Evolutionary conservation across 2,888 invertebrate genomes (phyloP).

Genomic region (Ormyrus nitidulus): DNA sequence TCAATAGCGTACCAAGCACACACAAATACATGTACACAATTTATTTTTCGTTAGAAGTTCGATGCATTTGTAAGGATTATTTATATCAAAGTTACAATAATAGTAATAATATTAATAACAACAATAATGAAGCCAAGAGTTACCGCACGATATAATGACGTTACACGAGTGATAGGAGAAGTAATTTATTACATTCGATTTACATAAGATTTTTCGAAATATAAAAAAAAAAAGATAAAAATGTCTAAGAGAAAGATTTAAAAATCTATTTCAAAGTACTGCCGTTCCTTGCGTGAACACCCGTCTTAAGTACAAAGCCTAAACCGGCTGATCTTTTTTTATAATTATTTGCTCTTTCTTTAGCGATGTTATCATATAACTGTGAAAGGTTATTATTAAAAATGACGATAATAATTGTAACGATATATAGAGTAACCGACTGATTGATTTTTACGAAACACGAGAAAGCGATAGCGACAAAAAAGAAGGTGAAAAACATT

Average conservation of each 20-base stretch:
- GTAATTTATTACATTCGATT: slow-evolving; percentile 55
- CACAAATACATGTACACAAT: slow-evolving; percentile 35
- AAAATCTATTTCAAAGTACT: slow-evolving; percentile 60
- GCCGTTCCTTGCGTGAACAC: slow-evolving; percentile 71
- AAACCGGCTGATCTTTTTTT: slow-evolving; percentile 39
- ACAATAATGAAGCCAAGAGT: slow-evolving; percentile 51
- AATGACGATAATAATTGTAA: slow-evolving; percentile 52
- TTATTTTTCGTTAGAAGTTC: slow-evolving; percentile 54
- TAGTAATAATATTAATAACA: slow-evolving; percentile 27
- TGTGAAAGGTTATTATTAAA: slow-evolving; percentile 38
- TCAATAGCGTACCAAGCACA: slow-evolving; percentile 43
- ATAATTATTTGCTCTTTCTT: slow-evolving; percentile 46
- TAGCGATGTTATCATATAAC: slow-evolving; percentile 31
- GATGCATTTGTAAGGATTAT: slow-evolving; percentile 54
- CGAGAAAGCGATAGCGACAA: slow-evolving; percentile 1
- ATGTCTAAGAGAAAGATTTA: slow-evolving; percentile 15
- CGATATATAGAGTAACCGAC: slow-evolving; percentile 43
- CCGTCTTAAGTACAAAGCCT: slow-evolving; percentile 72
- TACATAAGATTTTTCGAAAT: slow-evolving; percentile 46
- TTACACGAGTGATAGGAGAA: slow-evolving; percentile 49
- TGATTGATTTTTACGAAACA: slow-evolving; percentile 48
- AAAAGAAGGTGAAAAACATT: neutral
- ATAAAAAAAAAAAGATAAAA: slow-evolving; percentile 18
- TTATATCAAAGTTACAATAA: slow-evolving; percentile 38
- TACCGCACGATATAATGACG: slow-evolving; percentile 55